These are phyloP conservation scores for Parnassius glacialis DNA, from an alignment of 2,888 invertebrate species.

Conservation along the genomic window DNA sequence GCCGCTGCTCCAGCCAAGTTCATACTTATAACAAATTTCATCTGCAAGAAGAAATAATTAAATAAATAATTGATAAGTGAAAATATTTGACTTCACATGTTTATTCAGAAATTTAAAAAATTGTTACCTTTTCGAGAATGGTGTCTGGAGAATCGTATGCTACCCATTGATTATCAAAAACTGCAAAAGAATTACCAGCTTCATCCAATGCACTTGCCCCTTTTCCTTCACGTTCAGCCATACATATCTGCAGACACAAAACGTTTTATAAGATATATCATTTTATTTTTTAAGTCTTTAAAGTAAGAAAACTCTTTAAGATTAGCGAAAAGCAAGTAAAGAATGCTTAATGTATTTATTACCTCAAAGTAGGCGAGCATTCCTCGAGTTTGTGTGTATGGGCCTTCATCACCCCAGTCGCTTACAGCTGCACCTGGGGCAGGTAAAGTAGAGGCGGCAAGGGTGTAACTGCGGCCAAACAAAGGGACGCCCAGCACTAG, in stretches of 20 bases:
- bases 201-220: slow-evolving; percentile 80
- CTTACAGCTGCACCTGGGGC: slow-evolving; percentile 80
- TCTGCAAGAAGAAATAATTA: slow-evolving; percentile 62
- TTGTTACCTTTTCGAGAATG: slow-evolving; percentile 83
- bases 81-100: no score
- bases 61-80: no score
- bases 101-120: neutral
- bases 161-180: slow-evolving; percentile 89
- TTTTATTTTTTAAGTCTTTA: no score
- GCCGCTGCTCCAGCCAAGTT: slow-evolving; percentile 86
- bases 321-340: neutral
- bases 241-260: slow-evolving; percentile 68
- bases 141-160: slow-evolving; percentile 87
- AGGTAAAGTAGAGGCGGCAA: slow-evolving; percentile 77
- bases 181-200: slow-evolving; percentile 84
- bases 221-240: slow-evolving; percentile 78
- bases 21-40: slow-evolving; percentile 82
- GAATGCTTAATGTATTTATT: slow-evolving; percentile 25
- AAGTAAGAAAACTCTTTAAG: no score
- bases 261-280: neutral
- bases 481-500: slow-evolving; percentile 87
- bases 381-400: slow-evolving; percentile 85
- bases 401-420: slow-evolving; percentile 84
- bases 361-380: slow-evolving; percentile 88
- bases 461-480: slow-evolving; percentile 86